These are phyloP conservation scores for Drosophila mayaguana DNA, from an alignment of 2,888 invertebrate genomes.

Conservation along the genomic window DNA sequence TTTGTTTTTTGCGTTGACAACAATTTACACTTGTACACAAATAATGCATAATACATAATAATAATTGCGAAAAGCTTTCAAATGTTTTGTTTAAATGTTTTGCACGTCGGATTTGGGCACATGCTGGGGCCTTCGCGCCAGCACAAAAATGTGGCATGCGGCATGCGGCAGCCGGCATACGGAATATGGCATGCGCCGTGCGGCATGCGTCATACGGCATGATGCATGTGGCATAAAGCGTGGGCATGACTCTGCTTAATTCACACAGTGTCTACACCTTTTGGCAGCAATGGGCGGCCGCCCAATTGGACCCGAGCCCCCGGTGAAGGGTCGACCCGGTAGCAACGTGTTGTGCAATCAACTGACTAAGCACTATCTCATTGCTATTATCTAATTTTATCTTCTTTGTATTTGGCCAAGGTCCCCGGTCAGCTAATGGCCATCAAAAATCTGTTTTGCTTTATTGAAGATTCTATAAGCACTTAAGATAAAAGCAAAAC, in stretches of 20 bases:
- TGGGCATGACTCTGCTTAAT: conserved; percentile 47
- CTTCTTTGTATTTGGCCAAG: conserved; percentile 5
- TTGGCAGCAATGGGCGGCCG: conserved; percentile 7
- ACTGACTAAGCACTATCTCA: conserved; percentile 47
- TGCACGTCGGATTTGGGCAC: conserved; percentile 34
- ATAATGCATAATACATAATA: conserved; percentile 73
- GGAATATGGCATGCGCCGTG: conserved; percentile 9
- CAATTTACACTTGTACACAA: conserved; percentile 61
- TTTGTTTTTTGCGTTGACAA: conserved; percentile 47
- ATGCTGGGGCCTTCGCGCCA: conserved; percentile 39
- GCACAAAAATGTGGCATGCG: conserved; percentile 22
- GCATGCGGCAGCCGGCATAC: conserved; percentile 7
- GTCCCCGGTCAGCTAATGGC: conserved; percentile 33
- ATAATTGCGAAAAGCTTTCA: conserved; percentile 73
- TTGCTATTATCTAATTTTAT: conserved; percentile 20
- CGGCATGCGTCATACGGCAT: conserved; percentile 20
- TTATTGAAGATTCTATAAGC: conserved; percentile 24
- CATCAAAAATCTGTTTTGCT: conserved; percentile 17
- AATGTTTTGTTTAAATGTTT: conserved; percentile 55
- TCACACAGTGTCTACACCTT: conserved; percentile 21
- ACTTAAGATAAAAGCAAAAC: conserved; percentile 15
- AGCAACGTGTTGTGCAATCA: conserved; percentile 29
- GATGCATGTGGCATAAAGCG: conserved; percentile 31
- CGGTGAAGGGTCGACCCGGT: conserved; percentile 39
- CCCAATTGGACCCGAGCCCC: conserved; percentile 10